Percentiles rank a stretch among this genome's conserved stretches.
Conservation (phyloP, 2,797 vertebrate species). For the Mormyrops attenuatus region DNA sequence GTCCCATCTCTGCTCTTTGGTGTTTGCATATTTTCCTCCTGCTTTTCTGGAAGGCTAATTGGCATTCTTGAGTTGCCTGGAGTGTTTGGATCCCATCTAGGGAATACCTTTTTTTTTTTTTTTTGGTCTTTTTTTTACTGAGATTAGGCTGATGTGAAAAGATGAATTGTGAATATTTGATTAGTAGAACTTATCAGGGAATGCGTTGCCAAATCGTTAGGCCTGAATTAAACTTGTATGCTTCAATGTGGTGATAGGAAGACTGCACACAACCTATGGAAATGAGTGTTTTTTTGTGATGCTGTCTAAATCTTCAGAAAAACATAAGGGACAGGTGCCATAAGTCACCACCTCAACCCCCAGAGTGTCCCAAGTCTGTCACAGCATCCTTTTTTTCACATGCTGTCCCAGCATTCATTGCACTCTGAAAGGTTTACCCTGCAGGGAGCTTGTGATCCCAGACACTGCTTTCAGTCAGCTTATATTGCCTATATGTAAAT, state of each 20-base stretch:
- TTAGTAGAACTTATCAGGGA: not conserved
- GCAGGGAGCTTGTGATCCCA: not conserved
- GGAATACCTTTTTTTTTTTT: too few relatives aligned
- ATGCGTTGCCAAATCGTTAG: not conserved
- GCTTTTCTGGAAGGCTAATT: not conserved
- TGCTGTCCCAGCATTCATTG: not conserved
- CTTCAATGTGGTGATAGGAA: not conserved
- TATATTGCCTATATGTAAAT: not conserved
- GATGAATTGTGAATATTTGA: not conserved
- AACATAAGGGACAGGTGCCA: not conserved
- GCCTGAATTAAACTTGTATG: not conserved
- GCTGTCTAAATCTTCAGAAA: not conserved
- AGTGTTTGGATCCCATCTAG: not conserved
- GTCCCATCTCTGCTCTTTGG: not conserved
- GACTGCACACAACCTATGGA: not conserved
- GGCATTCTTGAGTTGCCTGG: not conserved
- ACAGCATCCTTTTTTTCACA: not conserved
- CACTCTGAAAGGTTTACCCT: not conserved
- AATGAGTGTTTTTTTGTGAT: not conserved
- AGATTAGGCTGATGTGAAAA: not conserved
- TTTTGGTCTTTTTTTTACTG: too few relatives aligned
- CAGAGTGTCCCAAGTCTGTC: too few relatives aligned
- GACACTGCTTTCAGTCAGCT: not conserved
- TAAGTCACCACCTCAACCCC: not conserved
- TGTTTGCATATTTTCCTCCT: not conserved